Evolutionary conservation across 2,797 vertebrate genomes (phyloP).

Genomic region (Pelobates cultripes): DNA sequence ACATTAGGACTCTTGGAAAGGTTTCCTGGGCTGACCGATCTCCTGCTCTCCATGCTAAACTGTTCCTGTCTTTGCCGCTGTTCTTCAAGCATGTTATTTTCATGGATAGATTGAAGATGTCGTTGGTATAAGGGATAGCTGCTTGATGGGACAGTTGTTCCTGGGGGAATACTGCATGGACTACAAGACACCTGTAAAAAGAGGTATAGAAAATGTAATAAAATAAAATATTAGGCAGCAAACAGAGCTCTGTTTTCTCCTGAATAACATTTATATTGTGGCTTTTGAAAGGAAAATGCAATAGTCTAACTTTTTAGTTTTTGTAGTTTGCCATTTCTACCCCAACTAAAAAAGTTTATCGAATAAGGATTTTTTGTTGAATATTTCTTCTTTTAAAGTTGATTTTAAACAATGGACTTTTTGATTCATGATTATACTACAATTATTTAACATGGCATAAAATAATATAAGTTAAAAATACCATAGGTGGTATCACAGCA

Average conservation of each 20-base stretch:
- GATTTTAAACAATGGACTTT: too few species aligned
- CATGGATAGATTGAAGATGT: constrained; percentile 93
- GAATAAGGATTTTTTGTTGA: too few species aligned
- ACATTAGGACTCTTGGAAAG: constrained; percentile 83
- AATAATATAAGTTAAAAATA: constrained; percentile 57
- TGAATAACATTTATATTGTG: too few species aligned
- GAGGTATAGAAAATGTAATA: not conserved
- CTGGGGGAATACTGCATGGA: constrained; percentile 28
- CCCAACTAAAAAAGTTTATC: too few species aligned
- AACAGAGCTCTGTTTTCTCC: too few species aligned
- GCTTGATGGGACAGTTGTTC: constrained; percentile 75
- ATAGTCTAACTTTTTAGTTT: too few species aligned
- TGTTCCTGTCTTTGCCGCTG: constrained; percentile 90
- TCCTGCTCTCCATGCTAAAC: constrained; percentile 82
- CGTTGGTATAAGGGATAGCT: constrained; percentile 91
- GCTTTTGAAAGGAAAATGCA: too few species aligned
- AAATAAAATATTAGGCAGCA: too few species aligned
- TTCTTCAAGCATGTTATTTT: constrained; percentile 90
- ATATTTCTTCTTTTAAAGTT: too few species aligned
- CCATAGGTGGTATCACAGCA: constrained; percentile 95
- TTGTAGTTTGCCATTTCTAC: too few species aligned
- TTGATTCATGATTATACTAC: too few species aligned
- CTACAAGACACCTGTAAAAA: constrained; percentile 68
- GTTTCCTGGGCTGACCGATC: constrained; percentile 72
- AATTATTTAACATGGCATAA: too few species aligned